Base-by-base conservation (phyloP, 1,140 invertebrate genomes). In the Pachyrhynchus sulphureomaculatus region DNA sequence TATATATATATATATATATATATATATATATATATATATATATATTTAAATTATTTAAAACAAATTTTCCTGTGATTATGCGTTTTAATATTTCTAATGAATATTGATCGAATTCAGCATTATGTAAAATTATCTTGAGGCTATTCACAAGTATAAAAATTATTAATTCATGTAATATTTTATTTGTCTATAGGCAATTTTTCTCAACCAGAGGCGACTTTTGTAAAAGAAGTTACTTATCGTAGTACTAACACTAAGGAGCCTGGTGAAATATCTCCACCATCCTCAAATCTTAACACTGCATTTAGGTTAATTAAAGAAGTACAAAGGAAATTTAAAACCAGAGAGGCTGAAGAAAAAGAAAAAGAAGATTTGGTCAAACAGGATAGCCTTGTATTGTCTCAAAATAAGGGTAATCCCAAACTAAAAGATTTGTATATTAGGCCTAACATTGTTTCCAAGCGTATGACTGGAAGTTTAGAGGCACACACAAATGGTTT, bases 151-250 rank as follows among this genome's bases (percentile, higher is more conserved):
- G n/a, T n/a, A n/a, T n/a, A n/a, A n/a, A n/a, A n/a, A n/a, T n/a
- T n/a, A n/a, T n/a, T n/a, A n/a, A n/a, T n/a, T n/a, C n/a, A n/a
- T 26, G 3, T 26, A 8, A 4, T 26, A 26, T 26, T 26, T 26
- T 26, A 26, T 26, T 26, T 26, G 24, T 26, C 8, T 56, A 29
- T 33, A 75, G 91, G 91, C 12, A 82, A 87, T 18, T 98, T 96
- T 75, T 88, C 93, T 1, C 91, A 97, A 71, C 93, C 95, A 0
- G 94, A 99, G 78, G 93, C 95, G 4, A 96, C 93, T 10, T 99
- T 96, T 76, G 85, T 99, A 4, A 99, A 99, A 83, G 97, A 99
- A 88, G 89, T 99, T 24, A 99, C 96, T n/a, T 99, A 98, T 77
- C 87, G 96, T 69, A 97, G 95, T 77, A 95, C 92, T 63, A 99